Conservation (phyloP, 2,888 invertebrate genomes). For the Amphiduros pacificus region DNA sequence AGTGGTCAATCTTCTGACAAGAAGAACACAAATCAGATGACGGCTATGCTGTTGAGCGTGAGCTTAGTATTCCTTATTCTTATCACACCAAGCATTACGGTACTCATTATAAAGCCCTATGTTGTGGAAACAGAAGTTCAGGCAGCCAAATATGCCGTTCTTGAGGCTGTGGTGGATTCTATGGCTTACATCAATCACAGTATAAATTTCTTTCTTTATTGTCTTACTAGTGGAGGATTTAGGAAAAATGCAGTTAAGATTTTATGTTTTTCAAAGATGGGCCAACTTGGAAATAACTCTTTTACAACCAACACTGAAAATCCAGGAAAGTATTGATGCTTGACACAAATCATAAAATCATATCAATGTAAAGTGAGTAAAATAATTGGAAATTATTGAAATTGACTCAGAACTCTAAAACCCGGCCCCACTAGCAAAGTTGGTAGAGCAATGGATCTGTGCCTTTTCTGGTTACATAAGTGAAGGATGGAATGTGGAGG, state of each 20-base stretch:
- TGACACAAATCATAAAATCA: too few species aligned
- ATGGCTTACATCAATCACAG: conserved; percentile 16
- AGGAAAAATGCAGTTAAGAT: conserved; percentile 5
- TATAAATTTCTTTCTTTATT: conserved; percentile 18
- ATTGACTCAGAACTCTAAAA: too few species aligned
- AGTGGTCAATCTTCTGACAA: neutral
- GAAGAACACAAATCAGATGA: conserved; percentile 8
- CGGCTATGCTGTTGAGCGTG: conserved; percentile 14
- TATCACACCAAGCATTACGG: conserved; percentile 15
- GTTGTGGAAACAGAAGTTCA: neutral
- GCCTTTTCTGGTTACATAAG: too few species aligned
- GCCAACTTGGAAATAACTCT: too few species aligned
- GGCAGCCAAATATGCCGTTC: neutral
- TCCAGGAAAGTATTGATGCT: too few species aligned
- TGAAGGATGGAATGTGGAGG: too few species aligned
- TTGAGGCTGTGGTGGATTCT: conserved; percentile 12
- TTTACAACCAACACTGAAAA: too few species aligned
- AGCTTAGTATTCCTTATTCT: conserved; percentile 5
- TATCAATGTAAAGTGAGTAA: too few species aligned
- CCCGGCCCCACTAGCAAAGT: too few species aligned
- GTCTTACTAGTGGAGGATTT: conserved; percentile 14
- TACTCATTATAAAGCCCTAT: conserved; percentile 5
- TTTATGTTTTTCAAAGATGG: neutral
- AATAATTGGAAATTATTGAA: too few species aligned
- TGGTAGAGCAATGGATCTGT: too few species aligned